Evolutionary conservation across 2,888 invertebrate genomes (phyloP).

Genomic region (Spicauda simplicius): DNA sequence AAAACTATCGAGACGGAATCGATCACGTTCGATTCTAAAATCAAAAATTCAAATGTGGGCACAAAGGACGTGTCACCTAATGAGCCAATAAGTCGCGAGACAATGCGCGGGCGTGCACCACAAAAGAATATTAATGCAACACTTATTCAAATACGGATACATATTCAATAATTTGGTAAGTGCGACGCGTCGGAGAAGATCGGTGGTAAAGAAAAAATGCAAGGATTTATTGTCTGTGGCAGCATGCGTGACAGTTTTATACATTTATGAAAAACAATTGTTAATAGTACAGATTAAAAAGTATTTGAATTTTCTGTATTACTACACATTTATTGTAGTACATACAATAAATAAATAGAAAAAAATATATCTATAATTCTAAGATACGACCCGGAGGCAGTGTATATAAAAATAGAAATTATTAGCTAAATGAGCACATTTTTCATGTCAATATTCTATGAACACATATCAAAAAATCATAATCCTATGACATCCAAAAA

Average conservation of each 20-base stretch:
- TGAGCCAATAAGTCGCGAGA: constrained; percentile 83
- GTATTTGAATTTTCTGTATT: too few relatives aligned
- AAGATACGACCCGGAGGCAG: too few relatives aligned
- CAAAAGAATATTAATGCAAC: constrained; percentile 84
- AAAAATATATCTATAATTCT: too few relatives aligned
- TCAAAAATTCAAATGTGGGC: constrained; percentile 80
- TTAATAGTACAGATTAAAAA: background rate
- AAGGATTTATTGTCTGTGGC: background rate
- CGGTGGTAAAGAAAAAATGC: background rate
- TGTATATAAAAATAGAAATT: too few relatives aligned
- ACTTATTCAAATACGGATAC: constrained; percentile 81
- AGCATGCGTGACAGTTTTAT: too few relatives aligned
- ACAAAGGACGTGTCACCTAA: constrained; percentile 71
- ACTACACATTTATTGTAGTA: too few relatives aligned
- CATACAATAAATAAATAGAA: too few relatives aligned
- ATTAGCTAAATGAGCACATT: too few relatives aligned
- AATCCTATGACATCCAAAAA: background rate
- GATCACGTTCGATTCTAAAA: constrained; percentile 77
- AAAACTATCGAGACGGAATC: constrained; percentile 64
- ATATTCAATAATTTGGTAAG: constrained; percentile 63
- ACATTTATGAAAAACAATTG: too few relatives aligned
- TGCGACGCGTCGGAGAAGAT: constrained; percentile 13
- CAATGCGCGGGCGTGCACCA: constrained; percentile 82
- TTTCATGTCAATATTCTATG: too few relatives aligned
- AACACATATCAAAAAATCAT: too few relatives aligned